Base-by-base conservation (phyloP, 2,113 vertebrate species). In the Megatriorchis doriae region DNA sequence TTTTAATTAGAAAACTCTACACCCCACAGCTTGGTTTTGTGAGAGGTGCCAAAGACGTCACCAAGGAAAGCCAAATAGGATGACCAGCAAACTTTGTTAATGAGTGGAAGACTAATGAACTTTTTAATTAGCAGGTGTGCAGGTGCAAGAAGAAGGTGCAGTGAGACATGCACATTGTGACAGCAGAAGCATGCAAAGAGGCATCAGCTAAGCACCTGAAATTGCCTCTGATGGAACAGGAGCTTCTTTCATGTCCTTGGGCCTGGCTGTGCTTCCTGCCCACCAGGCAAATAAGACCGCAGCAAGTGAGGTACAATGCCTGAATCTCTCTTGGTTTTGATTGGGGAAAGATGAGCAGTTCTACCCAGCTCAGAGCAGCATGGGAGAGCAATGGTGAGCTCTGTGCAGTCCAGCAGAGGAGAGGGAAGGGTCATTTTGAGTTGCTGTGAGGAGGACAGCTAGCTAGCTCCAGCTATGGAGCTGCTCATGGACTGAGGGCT, bases 41-140 rank as follows among this genome's bases (percentile, higher is more conserved):
- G 92, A 91, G 38, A 40, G 88, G n/a, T 91, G 93, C 82, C 92
- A 82, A 66, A 72, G 88, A 87, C 88, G 47, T 90, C 93, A 91
- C 78, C 52, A 4, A 47, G 65, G 45, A 36, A 43, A 82, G 78
- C 82, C 88, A 72, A 55, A 36, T 7, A 25, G 23, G 82, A 50
- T 45, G 83, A 55, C 59, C 66, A 73, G 83, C 78, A 40, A 67
- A n/a, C 20, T 61, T 67, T 16, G 72, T 8, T 83, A 67, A 87
- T 83, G 83, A 61, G 72, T 10, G 61, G 65, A 38, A 62, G 93
- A 20, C 22, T 67, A 67, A 83, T 45, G 78, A 82, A 10, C 8
- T 31, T 20, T 50, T 61, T 87, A 94, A 91, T 91, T 38, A 83
- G n/a, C 17, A 45, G 78, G 59, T 67, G 52, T 48, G 53, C 23